Evolutionary conservation across 2,797 vertebrate genomes (phyloP), one percentile per base, ranked within the genome.

Genomic region (Hyperoplus lanceolatus): DNA sequence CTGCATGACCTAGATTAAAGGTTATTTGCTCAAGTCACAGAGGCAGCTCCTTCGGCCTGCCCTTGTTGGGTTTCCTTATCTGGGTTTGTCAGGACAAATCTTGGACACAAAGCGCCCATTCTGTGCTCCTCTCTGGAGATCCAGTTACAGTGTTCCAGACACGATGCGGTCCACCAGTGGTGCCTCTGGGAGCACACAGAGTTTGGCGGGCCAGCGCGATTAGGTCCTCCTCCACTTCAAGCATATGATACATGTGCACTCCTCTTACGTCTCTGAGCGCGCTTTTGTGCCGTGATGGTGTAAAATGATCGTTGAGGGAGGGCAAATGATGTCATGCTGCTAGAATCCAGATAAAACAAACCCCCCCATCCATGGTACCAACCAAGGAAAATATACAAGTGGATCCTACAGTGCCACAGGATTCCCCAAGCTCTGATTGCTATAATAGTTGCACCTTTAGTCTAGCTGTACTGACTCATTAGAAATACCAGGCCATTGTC

Each of bases 81-180:
- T 80, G 82, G 74, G 82, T 88, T 91, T 92, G 91, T 90, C 91
- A 89, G 90, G 89, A 93, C 85, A 93, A 94, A 93, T 94, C 92
- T 92, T 79, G 81, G 90, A 93, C 87, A 95, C 94, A 95, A 94
- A 92, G 92, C 89, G 48, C 89, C 92, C 92, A 93, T 95, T 95
- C 95, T 94, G 87, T 90, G 90, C 89, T 92, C 91, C 89, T 92
- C 92, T 92, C 89, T 87, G 81, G 89, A 95, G 94, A 94, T 95
- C 93, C 88, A 88, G 95, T 96, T 95, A 93, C 94, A 92, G 83
- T 57, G 81, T 86, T 83, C 80, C 90, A 93, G 94, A 94, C 90
- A 89, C 86, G 62, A 90, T 87, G 90, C 79, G 80, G 75, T 88
- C 87, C 84, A 60, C 83, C 84, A 71, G 64, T 76, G 18, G 85